Base-by-base conservation (phyloP, 2,797 vertebrate species). In the Crocidura indochinensis region DNA sequence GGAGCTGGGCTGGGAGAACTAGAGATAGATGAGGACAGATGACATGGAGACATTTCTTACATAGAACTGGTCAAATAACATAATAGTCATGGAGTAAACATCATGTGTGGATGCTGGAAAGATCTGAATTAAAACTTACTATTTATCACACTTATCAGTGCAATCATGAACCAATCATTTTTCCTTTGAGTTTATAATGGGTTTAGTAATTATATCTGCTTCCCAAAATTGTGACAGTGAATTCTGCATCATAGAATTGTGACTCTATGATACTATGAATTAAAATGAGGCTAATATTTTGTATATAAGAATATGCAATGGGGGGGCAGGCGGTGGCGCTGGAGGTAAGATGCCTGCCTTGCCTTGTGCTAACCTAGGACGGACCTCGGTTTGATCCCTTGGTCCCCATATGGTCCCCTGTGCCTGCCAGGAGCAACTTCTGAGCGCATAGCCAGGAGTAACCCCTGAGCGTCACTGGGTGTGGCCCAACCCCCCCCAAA, bases 11-110 rank as follows among this genome's bases (percentile, higher is more conserved):
- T 60, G 9, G 53, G 11, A 31, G 47, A 24, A 44, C n/a, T 12
- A n/a, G 68, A 8, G 60, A 22, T 67, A 81, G 53, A 60, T 7
- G 5, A 46, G 68, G 46, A 72, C 10, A 51, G 31, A 84, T 71
- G 67, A 64, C 62, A 75, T 71, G 65, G 62, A 73, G 47, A 60
- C n/a, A 46, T 69, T 94, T 84, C 78, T 85, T 83, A 19, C 64
- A 49, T 75, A 77, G 19, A 87, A 88, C 20, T 26, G 7, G 29
- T 26, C 19, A 68, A 60, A 38, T 0, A 3, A 19, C 27, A 47
- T 82, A 62, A 8, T 8, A 26, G 24, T 56, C 77, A 44, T 3
- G 53, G 2, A 38, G 8, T 74, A 1, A 46, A 10, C 49, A 78
- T 78, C 51, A 47, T 0, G 0, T 20, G 7, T 60, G 68, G n/a